Conservation (phyloP, 2,888 invertebrate genomes). For the Ernsta delagoae region DNA sequence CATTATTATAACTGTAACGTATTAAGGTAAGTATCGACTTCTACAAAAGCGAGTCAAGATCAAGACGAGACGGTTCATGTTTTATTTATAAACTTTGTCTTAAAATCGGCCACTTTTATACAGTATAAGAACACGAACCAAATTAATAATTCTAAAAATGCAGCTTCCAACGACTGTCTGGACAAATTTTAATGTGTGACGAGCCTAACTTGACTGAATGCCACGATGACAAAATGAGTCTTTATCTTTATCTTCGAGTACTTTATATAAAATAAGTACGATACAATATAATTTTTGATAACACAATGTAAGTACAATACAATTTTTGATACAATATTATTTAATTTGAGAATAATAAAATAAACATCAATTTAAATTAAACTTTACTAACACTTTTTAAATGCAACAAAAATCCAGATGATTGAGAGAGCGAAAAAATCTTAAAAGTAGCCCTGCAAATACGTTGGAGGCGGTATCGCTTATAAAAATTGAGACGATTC, state of each 20-base stretch:
- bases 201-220: constrained; percentile 50
- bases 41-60: constrained; percentile 64
- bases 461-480: neutral
- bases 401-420: no score
- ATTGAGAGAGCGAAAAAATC: no score
- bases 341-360: no score
- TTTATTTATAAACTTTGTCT: constrained; percentile 76
- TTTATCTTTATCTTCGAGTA: constrained; percentile 52
- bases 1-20: constrained; percentile 59
- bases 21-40: constrained; percentile 61
- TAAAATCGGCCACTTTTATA: constrained; percentile 77
- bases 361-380: no score
- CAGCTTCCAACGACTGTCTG: constrained; percentile 61
- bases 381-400: no score
- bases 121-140: constrained; percentile 74
- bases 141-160: constrained; percentile 84
- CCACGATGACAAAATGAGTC: constrained; percentile 51
- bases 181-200: constrained; percentile 64
- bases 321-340: no score
- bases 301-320: no score
- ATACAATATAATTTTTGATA: no score
- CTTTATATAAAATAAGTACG: constrained; percentile 35
- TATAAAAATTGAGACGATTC: constrained; percentile 41
- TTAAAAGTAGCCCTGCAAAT: no score
- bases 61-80: constrained; percentile 59